Evolutionary conservation across 92 coral and sea anemone species (phyloP).

Genomic region (Porites rus): DNA sequence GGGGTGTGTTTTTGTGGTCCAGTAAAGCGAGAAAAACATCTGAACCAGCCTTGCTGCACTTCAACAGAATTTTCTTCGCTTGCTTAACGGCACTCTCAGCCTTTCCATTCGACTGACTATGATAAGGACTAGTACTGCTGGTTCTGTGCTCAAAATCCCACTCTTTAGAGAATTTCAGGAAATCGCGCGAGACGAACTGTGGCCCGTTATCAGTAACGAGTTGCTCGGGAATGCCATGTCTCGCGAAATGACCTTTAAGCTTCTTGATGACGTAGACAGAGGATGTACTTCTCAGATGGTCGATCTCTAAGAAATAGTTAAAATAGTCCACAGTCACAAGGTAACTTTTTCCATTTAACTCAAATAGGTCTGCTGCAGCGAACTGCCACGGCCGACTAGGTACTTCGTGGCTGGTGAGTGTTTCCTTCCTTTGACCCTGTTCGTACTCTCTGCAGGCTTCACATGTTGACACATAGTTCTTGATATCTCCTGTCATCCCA

Average conservation of each 20-base stretch:
- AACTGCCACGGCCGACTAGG: neutral
- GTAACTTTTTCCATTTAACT: conserved; percentile 22
- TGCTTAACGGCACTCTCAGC: conserved; percentile 28
- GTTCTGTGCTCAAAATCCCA: conserved; percentile 48
- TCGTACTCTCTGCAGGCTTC: conserved; percentile 23
- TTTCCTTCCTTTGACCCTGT: conserved; percentile 43
- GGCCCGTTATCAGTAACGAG: conserved; percentile 26
- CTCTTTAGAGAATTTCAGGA: conserved; percentile 30
- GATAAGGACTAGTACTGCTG: conserved; percentile 4
- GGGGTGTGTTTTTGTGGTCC: conserved; percentile 9
- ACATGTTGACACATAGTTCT: conserved; percentile 25
- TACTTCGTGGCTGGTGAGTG: neutral
- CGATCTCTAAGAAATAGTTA: conserved; percentile 25
- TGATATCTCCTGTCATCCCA: conserved; percentile 41
- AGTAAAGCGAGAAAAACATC: conserved; percentile 10
- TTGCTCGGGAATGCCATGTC: conserved; percentile 31
- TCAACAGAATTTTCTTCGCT: conserved; percentile 5
- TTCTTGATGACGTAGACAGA: conserved; percentile 3
- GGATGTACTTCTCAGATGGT: conserved; percentile 15
- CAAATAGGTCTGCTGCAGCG: conserved; percentile 7
- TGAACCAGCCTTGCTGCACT: conserved; percentile 21
- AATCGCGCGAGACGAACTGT: conserved; percentile 14
- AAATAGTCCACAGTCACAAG: conserved; percentile 7
- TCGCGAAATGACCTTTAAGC: neutral
- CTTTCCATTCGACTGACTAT: conserved; percentile 30